These are phyloP conservation scores for Pseudococcus jackbeardsleyi DNA, from an alignment of 2,888 invertebrate genomes.

Conservation along the genomic window DNA sequence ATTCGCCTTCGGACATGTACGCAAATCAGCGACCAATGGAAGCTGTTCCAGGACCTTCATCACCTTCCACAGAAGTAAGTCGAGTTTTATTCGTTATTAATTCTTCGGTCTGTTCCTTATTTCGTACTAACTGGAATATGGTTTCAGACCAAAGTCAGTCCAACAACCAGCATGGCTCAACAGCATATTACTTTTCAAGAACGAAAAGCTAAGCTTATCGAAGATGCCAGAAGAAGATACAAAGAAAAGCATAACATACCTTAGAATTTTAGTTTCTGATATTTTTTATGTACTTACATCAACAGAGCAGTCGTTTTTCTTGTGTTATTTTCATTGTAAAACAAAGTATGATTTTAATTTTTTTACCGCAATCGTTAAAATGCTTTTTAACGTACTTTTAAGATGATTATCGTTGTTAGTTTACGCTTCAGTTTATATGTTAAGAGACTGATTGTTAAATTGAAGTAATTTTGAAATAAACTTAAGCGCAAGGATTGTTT, in stretches of 20 bases:
- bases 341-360: conserved; percentile 26
- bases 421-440: conserved; percentile 32
- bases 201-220: conserved; percentile 82
- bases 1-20: conserved; percentile 68
- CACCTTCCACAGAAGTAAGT: conserved; percentile 15
- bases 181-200: conserved; percentile 77
- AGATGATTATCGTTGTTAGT: conserved; percentile 30
- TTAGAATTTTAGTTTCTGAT: not conserved
- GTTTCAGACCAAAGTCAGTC: conserved; percentile 11
- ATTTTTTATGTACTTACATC: conserved; percentile 35
- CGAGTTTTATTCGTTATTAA: not conserved
- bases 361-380: conserved; percentile 43
- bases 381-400: conserved; percentile 43
- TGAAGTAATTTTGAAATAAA: conserved; percentile 38
- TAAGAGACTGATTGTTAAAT: conserved; percentile 51
- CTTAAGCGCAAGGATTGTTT: conserved; percentile 17
- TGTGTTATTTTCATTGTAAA: conserved; percentile 37
- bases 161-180: conserved; percentile 9
- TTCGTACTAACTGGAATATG: not conserved
- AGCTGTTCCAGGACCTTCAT: conserved; percentile 55
- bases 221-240: conserved; percentile 82
- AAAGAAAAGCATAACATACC: conserved; percentile 77
- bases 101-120: not conserved
- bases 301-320: conserved; percentile 3
- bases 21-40: not conserved